Evolutionary conservation across 2,797 vertebrate genomes (phyloP), one percentile per base, ranked within the genome.

Genomic region (Enteromius unitaeniatus): DNA sequence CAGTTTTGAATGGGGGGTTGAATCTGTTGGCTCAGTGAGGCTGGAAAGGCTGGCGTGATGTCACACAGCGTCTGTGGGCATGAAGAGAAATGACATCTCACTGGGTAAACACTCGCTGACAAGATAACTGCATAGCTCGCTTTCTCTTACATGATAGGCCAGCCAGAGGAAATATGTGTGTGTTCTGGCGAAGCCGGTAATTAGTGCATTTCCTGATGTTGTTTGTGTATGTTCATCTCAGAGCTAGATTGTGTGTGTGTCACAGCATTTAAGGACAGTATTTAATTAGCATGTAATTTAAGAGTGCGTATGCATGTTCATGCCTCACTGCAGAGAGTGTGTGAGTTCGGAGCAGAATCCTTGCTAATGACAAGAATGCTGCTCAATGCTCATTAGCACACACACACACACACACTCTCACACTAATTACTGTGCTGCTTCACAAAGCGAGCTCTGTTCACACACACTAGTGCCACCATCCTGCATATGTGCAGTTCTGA

Each of bases 361-460:
- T 88, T 85, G 87, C 91, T 93, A 94, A 95, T 79, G 86, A 94
- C 90, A 87, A 79, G 88, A 93, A 93, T 92, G 89, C 87, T 92
- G 88, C 91, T 93, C 91, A 85, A 89, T 83, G 88, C 94, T 95
- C 93, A 93, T 95, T 95, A 95, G 87, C 87, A 70, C 75, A 69
- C 62, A 77, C 58, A 85, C 76, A 79, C 79, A 87, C 80, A 78
- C 77, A 78, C 78, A 81, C 75, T 55, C 84, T 70, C 83, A 79
- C 49, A 85, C 65, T 81, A 89, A 89, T 89, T 88, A 87, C 79
- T 80, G 68, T 37, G 79, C 84, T 81, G 69, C 76, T 81, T 84
- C 79, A 89, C 87, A 89, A 88, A 84, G 81, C 84, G 10, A 76
- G 51, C 82, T 88, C 84, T 88, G 88, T 88, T 88, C 87, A 82